Evolutionary conservation across 2,888 invertebrate genomes (phyloP).

Genomic region (Volucella bombylans): DNA sequence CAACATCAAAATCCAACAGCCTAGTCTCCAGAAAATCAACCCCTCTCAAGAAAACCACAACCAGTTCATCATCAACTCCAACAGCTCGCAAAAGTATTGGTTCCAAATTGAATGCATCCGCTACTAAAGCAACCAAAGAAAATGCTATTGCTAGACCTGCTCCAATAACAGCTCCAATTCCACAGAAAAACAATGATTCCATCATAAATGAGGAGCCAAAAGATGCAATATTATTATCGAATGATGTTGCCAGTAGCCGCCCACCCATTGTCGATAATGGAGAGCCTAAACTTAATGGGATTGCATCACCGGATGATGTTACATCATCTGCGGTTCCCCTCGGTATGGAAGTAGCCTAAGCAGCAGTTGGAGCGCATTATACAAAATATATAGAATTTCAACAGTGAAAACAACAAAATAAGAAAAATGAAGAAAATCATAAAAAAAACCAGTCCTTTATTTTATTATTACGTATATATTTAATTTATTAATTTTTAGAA

Average conservation of each 20-base stretch:
- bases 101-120: slow-evolving; percentile 63
- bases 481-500: slow-evolving; percentile 72
- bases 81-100: slow-evolving; percentile 65
- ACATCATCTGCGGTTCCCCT: slow-evolving; percentile 51
- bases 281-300: slow-evolving; percentile 66
- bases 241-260: background rate
- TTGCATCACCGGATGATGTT: slow-evolving; percentile 62
- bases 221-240: slow-evolving; percentile 14
- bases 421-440: slow-evolving; percentile 12
- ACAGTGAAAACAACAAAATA: slow-evolving; percentile 31
- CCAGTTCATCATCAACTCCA: slow-evolving; percentile 65
- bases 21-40: slow-evolving; percentile 71
- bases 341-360: slow-evolving; percentile 58
- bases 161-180: slow-evolving; percentile 59
- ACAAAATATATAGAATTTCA: too few relatives aligned
- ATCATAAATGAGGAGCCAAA: slow-evolving; percentile 37
- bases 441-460: slow-evolving; percentile 66
- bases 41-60: slow-evolving; percentile 62
- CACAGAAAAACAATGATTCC: slow-evolving; percentile 61
- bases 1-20: slow-evolving; percentile 65
- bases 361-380: slow-evolving; percentile 56
- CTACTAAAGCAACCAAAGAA: slow-evolving; percentile 72
- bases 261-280: slow-evolving; percentile 27
- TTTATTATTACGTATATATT: slow-evolving; percentile 64
- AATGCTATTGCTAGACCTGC: slow-evolving; percentile 66